Evolutionary conservation across 2,888 invertebrate genomes (phyloP), one percentile per base, ranked within the genome.

Genomic region (Ophonus ardosiacus): DNA sequence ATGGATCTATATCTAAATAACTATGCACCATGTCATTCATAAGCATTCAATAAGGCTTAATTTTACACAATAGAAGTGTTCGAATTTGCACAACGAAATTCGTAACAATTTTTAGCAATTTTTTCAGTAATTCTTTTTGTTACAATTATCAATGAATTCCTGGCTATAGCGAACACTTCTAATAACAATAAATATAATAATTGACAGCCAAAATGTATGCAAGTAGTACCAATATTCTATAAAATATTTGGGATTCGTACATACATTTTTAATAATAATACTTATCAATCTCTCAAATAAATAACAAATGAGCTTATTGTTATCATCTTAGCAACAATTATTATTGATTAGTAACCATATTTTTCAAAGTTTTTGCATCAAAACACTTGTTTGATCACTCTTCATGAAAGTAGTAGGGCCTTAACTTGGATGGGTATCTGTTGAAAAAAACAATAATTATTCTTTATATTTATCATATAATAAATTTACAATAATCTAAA

Each of bases 1-100:
- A 80, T 80, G 79, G 59, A 61, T 80, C 79, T 80, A 80, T 31
- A 5, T 1, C 31, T 31, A 31, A 31, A 59, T 8, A 40, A 18
- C 81, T 81, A 81, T 31, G 81, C 81, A 81, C 43, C 57, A 40
- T 63, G 40, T 81, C 63, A 18, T 43, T 81, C 81, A 65, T 81
- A 65, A 61, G 81, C 81, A 63, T n/a, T 24, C 43, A 51, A 31
- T 51, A 51, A 51, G 43, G 43, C 43, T 5, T 51, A 51, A 51
- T 13, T 51, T 15, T 61, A 13, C 8, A 8, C 13, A 13, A 51
- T 51, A 13, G 8, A 51, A 51, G 4, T 13, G 13, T 51, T 10
- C 13, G 43, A 51, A 51, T 51, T 51, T 13, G 4, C 43, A 51
- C 1, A 10, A 51, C 1, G 43, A 51, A 51, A 51, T 51, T 43